Conservation (phyloP, 35 echinoderm and acorn worm species). For the Ophioderma brevispina region DNA sequence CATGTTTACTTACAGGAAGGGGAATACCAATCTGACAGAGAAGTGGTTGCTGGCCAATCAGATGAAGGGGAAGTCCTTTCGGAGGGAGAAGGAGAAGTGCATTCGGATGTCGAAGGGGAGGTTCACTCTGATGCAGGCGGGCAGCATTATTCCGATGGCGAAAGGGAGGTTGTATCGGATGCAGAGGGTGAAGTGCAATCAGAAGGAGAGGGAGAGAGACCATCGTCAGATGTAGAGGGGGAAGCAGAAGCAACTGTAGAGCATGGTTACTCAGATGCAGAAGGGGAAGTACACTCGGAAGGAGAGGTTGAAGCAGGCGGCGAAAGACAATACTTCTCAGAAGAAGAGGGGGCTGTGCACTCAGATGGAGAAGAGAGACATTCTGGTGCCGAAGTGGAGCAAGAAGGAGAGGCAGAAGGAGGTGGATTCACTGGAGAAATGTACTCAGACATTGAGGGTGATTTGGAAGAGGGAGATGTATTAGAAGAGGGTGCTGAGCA, state of each 20-base stretch:
- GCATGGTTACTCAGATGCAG: not conserved
- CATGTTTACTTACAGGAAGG: conserved; percentile 40
- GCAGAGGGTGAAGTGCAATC: conserved; percentile 22
- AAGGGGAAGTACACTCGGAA: conserved; percentile 27
- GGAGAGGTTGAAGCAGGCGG: conserved; percentile 14
- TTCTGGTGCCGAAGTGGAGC: not conserved
- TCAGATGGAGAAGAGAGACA: conserved; percentile 5
- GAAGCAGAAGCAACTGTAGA: too few species aligned
- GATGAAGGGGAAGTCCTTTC: not conserved
- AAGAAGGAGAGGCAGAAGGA: conserved; percentile 7
- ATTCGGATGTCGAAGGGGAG: conserved; percentile 25
- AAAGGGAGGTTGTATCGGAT: not conserved
- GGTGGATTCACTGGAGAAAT: conserved; percentile 15
- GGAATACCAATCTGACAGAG: conserved; percentile 60
- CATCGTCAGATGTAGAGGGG: too few species aligned
- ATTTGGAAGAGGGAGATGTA: conserved; percentile 4
- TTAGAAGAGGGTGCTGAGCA: not conserved
- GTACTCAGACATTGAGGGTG: conserved; percentile 7
- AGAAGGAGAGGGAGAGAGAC: conserved; percentile 7
- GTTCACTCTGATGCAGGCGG: conserved; percentile 12
- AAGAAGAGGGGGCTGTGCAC: not conserved
- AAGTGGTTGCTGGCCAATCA: conserved; percentile 19
- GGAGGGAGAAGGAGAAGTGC: conserved; percentile 22
- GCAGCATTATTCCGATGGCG: not conserved
- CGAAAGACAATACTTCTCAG: not conserved